Conservation (phyloP, 1,140 invertebrate genomes). For the Drosophila triauraria region DNA sequence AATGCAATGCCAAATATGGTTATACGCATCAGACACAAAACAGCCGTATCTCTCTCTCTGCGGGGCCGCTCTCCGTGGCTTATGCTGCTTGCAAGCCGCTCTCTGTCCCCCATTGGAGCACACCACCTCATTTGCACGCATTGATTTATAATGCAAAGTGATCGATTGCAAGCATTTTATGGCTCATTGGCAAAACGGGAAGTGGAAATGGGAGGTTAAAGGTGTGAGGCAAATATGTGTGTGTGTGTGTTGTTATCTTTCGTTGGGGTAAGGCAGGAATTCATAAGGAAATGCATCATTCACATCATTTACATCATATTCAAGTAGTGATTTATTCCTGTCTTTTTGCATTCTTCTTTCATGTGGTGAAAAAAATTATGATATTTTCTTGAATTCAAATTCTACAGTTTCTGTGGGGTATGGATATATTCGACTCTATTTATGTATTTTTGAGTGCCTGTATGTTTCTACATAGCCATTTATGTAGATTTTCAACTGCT, state of each 20-base stretch:
- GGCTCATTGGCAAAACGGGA: constrained; percentile 37
- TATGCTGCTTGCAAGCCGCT: constrained; percentile 22
- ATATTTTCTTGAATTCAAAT: no score
- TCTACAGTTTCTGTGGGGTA: background rate
- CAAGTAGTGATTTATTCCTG: background rate
- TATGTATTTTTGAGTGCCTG: background rate
- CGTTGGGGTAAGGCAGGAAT: no score
- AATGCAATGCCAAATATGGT: constrained; percentile 81
- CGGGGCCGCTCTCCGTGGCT: background rate
- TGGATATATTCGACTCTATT: background rate
- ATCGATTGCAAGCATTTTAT: constrained; percentile 44
- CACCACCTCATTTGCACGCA: constrained; percentile 6
- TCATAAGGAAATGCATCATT: no score
- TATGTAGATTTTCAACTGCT: constrained; percentile 12
- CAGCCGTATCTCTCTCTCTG: constrained; percentile 1
- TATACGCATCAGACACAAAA: constrained; percentile 62
- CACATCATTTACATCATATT: no score
- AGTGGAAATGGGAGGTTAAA: constrained; percentile 43
- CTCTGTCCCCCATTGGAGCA: background rate
- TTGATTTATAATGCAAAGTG: constrained; percentile 47
- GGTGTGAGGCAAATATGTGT: constrained; percentile 25
- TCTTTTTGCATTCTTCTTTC: background rate
- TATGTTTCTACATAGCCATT: background rate
- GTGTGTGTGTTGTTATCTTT: constrained; percentile 17
- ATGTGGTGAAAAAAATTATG: background rate